Evolutionary conservation across 2,797 vertebrate genomes (phyloP).

Genomic region (Notolabrus celidotus): DNA sequence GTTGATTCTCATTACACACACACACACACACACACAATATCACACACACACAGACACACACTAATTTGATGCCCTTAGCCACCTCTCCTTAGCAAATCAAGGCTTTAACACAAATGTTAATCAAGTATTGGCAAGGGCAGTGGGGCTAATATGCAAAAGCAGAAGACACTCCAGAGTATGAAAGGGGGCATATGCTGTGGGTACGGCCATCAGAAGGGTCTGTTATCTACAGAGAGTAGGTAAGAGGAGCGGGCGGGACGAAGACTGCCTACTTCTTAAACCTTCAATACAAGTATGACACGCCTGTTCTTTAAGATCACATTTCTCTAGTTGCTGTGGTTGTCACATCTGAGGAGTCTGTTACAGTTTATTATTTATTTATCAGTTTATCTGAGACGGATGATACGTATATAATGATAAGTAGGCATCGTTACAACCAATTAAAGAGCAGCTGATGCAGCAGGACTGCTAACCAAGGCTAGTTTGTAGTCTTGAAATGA

Average conservation of each 20-base stretch:
- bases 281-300: conserved; percentile 1
- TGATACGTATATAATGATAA: too few relatives aligned
- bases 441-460: too few relatives aligned
- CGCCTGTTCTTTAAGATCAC: background rate
- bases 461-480: too few relatives aligned
- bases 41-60: conserved; percentile 47
- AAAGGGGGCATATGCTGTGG: conserved; percentile 85
- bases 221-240: conserved; percentile 73
- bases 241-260: conserved; percentile 64
- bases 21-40: conserved; percentile 59
- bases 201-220: conserved; percentile 79
- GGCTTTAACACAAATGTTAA: conserved; percentile 84
- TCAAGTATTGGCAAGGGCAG: conserved; percentile 83
- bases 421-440: too few relatives aligned
- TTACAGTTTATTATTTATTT: too few relatives aligned
- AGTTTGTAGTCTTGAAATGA: too few relatives aligned
- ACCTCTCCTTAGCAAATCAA: conserved; percentile 80
- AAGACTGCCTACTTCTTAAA: conserved; percentile 17
- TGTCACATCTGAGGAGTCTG: too few relatives aligned
- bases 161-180: conserved; percentile 82
- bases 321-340: too few relatives aligned
- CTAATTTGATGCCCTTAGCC: conserved; percentile 80
- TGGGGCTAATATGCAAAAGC: conserved; percentile 84
- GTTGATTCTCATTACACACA: conserved; percentile 80
- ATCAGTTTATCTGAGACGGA: too few relatives aligned